Evolutionary conservation across 2,888 invertebrate genomes (phyloP).

Genomic region (Bibio marci): DNA sequence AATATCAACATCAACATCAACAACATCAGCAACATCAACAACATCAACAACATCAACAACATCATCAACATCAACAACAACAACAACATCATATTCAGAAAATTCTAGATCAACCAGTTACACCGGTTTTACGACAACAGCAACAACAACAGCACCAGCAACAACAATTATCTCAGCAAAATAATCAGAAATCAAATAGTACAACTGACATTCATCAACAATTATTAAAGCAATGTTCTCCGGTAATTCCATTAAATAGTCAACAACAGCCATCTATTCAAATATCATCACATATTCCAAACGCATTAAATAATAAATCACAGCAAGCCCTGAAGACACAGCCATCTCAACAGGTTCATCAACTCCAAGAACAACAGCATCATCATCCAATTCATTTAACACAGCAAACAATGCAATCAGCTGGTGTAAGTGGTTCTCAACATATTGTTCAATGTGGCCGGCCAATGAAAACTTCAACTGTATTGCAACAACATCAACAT

Average conservation of each 20-base stretch:
- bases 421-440: conserved; percentile 20
- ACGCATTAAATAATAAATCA: neutral
- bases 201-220: too few relatives aligned
- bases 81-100: conserved; percentile 15
- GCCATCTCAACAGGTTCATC: neutral
- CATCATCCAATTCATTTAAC: neutral
- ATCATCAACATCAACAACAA: conserved; percentile 5
- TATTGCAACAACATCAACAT: conserved; percentile 18
- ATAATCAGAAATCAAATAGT: too few relatives aligned
- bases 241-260: too few relatives aligned
- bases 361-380: neutral
- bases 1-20: conserved; percentile 8
- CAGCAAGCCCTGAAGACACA: neutral
- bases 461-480: neutral
- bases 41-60: conserved; percentile 11
- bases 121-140: too few relatives aligned
- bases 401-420: conserved; percentile 7
- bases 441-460: conserved; percentile 24
- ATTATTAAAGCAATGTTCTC: conserved; percentile 11
- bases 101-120: too few relatives aligned
- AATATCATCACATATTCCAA: conserved; percentile 13
- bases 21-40: conserved; percentile 10
- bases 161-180: conserved; percentile 10
- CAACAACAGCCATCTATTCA: conserved; percentile 9
- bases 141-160: conserved; percentile 9